Evolutionary conservation across 2,888 invertebrate genomes (phyloP).

Genomic region (Hipparchia sbordonii): DNA sequence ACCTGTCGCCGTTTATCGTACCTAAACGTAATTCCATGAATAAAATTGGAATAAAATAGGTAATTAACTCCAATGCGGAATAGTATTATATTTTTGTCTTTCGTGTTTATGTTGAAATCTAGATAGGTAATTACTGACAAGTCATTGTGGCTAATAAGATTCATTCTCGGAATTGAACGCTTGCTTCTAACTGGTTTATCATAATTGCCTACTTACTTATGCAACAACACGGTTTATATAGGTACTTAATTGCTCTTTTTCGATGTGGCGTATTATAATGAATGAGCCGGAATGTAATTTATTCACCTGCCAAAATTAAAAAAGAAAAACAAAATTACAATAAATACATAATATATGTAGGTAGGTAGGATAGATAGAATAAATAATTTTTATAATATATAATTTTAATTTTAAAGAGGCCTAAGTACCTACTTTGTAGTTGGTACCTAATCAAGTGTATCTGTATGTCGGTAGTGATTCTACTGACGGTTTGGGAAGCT

Average conservation of each 20-base stretch:
- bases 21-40: not conserved
- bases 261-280: not conserved
- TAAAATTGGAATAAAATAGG: not conserved
- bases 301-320: not conserved
- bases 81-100: not conserved
- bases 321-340: too few species aligned
- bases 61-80: too few species aligned
- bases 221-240: slow-evolving; percentile 10
- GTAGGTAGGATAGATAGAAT: too few species aligned
- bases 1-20: not conserved
- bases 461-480: too few species aligned
- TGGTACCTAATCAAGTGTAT: too few species aligned
- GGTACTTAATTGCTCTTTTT: not conserved
- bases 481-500: too few species aligned
- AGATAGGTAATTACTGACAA: not conserved
- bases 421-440: too few species aligned
- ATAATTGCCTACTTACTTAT: slow-evolving; percentile 22
- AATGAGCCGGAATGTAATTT: not conserved
- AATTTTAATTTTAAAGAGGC: too few species aligned
- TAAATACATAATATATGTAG: too few species aligned
- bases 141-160: slow-evolving; percentile 19
- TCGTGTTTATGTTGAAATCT: slow-evolving; percentile 8
- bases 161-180: slow-evolving; percentile 18
- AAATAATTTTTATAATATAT: too few species aligned
- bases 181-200: slow-evolving; percentile 18